These are phyloP conservation scores for Gobionotothen gibberifrons DNA, from an alignment of 2,797 vertebrate genomes.

Conservation along the genomic window DNA sequence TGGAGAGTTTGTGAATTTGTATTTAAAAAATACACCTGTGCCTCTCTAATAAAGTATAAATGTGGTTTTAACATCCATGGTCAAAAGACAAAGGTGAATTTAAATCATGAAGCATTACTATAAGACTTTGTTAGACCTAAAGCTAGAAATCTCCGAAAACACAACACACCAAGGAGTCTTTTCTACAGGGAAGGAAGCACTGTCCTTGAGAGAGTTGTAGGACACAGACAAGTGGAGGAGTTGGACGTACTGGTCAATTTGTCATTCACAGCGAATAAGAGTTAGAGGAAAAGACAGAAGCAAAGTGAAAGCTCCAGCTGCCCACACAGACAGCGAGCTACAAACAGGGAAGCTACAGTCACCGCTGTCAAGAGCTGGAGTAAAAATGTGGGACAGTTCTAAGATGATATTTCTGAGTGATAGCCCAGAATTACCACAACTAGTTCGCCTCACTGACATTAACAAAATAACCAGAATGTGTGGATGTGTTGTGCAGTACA, in stretches of 20 bases:
- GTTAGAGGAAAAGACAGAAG: conserved; percentile 28
- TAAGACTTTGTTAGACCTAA: conserved; percentile 64
- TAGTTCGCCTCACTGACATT: conserved; percentile 37
- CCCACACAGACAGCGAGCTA: conserved; percentile 50
- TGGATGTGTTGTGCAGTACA: conserved; percentile 43
- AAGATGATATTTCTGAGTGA: conserved; percentile 65
- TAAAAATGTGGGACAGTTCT: conserved; percentile 61
- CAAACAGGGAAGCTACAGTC: conserved; percentile 58
- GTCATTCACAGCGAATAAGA: conserved; percentile 42
- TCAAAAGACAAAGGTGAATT: conserved; percentile 28
- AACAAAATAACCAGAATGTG: conserved; percentile 49
- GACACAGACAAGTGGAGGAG: conserved; percentile 35
- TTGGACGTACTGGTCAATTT: conserved; percentile 60
- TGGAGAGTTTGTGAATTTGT: conserved; percentile 36
- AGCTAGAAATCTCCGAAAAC: conserved; percentile 41
- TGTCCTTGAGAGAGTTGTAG: conserved; percentile 40
- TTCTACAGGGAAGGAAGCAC: conserved; percentile 49
- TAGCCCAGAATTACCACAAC: conserved; percentile 61
- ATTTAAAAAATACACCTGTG: conserved; percentile 44
- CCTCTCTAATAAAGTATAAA: conserved; percentile 17
- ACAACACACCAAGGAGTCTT: conserved; percentile 55
- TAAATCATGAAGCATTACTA: conserved; percentile 46
- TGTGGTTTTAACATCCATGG: conserved; percentile 7
- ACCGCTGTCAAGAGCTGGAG: conserved; percentile 66
- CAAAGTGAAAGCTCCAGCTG: conserved; percentile 57